Evolutionary conservation across 2,113 vertebrate species (phyloP).

Genomic region (Prionailurus viverrinus): DNA sequence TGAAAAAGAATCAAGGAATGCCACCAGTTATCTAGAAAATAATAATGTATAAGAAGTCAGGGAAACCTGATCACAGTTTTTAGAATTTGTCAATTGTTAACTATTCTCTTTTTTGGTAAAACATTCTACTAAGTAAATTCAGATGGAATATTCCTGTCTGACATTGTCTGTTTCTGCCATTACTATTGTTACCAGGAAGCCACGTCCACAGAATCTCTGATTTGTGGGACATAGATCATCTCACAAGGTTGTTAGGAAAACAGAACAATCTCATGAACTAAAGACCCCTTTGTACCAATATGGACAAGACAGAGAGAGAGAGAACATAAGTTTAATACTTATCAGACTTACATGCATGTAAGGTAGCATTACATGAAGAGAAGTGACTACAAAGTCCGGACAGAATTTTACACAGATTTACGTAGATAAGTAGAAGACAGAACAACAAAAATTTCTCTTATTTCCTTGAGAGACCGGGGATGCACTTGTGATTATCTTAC

Average conservation of each 20-base stretch:
- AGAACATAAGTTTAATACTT: background rate
- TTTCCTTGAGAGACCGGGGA: background rate
- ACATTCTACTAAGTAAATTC: background rate
- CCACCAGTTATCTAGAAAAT: background rate
- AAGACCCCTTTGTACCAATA: background rate
- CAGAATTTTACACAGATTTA: background rate
- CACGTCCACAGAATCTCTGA: background rate
- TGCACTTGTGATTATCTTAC: background rate
- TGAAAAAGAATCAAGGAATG: background rate
- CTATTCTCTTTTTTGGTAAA: background rate
- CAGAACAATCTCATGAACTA: background rate
- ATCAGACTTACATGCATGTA: background rate
- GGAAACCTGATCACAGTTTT: background rate
- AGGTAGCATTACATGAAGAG: background rate
- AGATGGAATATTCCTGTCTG: background rate
- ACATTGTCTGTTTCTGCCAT: background rate
- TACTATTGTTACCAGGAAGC: background rate
- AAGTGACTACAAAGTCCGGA: background rate
- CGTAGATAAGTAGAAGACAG: background rate
- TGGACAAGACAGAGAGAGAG: background rate
- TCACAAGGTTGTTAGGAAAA: background rate
- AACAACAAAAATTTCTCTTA: background rate
- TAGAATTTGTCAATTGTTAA: background rate
- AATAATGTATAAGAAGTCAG: background rate
- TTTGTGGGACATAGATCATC: background rate